These are phyloP conservation scores for Troides helena DNA, from an alignment of 2,888 invertebrate species.

Conservation along the genomic window DNA sequence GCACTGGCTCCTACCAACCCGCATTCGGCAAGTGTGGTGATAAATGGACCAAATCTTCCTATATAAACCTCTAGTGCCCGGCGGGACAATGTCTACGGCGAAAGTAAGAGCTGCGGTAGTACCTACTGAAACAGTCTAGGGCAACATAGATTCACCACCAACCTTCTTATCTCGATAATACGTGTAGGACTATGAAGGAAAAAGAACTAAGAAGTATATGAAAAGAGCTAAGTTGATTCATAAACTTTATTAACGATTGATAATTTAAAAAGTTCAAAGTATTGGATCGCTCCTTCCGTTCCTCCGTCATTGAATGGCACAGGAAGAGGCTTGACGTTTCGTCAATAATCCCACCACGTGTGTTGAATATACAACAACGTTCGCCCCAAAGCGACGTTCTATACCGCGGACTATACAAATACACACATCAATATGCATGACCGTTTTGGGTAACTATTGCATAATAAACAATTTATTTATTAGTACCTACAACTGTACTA, in stretches of 20 bases:
- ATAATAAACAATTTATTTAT: neutral
- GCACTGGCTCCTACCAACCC: too few relatives aligned
- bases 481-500: neutral
- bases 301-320: neutral
- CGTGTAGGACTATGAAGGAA: too few relatives aligned
- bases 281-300: neutral
- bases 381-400: constrained; percentile 41
- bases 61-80: too few relatives aligned
- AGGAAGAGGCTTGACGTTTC: constrained; percentile 43
- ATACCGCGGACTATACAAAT: constrained; percentile 23
- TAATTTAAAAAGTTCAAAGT: neutral
- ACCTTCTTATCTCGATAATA: too few relatives aligned
- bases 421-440: constrained; percentile 1
- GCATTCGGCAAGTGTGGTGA: too few relatives aligned
- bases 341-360: constrained; percentile 49
- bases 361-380: constrained; percentile 53
- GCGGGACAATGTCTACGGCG: too few relatives aligned
- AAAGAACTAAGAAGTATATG: too few relatives aligned
- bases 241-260: neutral
- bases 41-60: too few relatives aligned
- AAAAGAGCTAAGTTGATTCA: too few relatives aligned
- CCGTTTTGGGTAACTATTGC: constrained; percentile 1
- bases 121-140: too few relatives aligned
- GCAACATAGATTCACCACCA: too few relatives aligned
- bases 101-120: too few relatives aligned